Evolutionary conservation across 2,113 vertebrate species (phyloP).

Genomic region (Hippopotamus amphibius): DNA sequence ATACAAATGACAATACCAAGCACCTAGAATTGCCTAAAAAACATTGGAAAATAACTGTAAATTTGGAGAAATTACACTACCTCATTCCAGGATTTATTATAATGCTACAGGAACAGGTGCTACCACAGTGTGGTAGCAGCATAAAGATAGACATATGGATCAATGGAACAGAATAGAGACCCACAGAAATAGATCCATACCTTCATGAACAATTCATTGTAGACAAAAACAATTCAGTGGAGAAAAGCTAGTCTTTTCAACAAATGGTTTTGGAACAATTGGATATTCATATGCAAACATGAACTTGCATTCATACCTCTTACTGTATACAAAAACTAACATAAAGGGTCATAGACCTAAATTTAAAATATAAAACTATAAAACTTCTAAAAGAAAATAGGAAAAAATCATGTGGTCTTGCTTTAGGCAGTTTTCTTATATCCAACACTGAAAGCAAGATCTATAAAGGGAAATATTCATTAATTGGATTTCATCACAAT

Average conservation of each 20-base stretch:
- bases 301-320: background rate
- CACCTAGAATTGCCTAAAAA: background rate
- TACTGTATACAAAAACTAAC: background rate
- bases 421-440: background rate
- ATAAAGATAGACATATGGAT: background rate
- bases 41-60: background rate
- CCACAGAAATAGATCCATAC: background rate
- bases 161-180: background rate
- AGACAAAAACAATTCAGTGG: background rate
- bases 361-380: background rate
- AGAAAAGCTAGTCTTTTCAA: background rate
- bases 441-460: background rate
- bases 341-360: background rate
- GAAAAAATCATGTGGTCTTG: background rate
- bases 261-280: background rate
- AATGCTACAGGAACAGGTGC: background rate
- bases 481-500: background rate
- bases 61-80: background rate
- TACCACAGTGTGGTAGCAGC: background rate
- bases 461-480: background rate
- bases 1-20: background rate
- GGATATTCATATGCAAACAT: background rate
- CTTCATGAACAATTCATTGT: slow-evolving; percentile 18
- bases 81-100: background rate
- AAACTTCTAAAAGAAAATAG: background rate